phyloP scores from a whole-genome alignment of 2,797 vertebrate species.

The Cyprinella venusta region DNA sequence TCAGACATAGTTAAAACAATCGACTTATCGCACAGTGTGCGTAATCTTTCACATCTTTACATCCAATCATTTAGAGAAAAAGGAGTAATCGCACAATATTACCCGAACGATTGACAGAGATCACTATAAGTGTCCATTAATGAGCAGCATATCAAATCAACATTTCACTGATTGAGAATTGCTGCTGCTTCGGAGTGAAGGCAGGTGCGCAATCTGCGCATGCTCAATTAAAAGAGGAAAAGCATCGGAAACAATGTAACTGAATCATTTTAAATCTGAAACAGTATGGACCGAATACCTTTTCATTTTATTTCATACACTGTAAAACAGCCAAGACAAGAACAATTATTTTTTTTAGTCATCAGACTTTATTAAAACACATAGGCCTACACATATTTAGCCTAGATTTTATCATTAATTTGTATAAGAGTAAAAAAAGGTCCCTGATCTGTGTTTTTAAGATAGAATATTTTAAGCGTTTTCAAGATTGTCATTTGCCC shows the following conservation, averaged over 20 bases:
- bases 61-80: background rate
- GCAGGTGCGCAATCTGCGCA: background rate
- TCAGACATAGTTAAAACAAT: background rate
- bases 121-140: slow-evolving; percentile 67
- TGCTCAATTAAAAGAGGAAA: background rate
- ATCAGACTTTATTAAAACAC: slow-evolving; percentile 18
- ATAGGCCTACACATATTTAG: background rate
- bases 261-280: background rate
- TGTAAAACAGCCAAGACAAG: background rate
- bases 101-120: slow-evolving; percentile 73
- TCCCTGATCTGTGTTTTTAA: background rate
- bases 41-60: background rate
- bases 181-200: background rate
- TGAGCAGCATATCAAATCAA: background rate
- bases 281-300: background rate
- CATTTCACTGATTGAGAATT: background rate
- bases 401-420: background rate
- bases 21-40: background rate
- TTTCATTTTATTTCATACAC: background rate
- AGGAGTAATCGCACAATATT: background rate
- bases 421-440: background rate
- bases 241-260: background rate
- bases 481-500: slow-evolving; percentile 62
- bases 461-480: background rate
- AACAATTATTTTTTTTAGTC: background rate